A percentile compares a stretch with the other conserved stretches of the same genome.
These are phyloP conservation scores for Malthinus flaveolus DNA, from an alignment of 2,888 invertebrate genomes.

Conservation along the genomic window DNA sequence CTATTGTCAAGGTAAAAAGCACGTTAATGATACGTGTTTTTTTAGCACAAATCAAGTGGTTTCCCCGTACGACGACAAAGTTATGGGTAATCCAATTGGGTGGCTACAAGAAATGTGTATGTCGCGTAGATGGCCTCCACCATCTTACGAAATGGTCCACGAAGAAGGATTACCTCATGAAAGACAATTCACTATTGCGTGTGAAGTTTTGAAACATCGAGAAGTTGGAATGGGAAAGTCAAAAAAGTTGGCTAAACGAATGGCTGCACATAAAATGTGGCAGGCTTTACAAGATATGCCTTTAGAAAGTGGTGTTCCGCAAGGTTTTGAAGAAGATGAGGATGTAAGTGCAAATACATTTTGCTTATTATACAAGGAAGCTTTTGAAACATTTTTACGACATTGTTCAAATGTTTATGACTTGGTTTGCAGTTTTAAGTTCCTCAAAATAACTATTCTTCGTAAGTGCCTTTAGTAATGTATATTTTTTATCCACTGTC, in stretches of 20 bases:
- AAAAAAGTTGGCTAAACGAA: constrained; percentile 95
- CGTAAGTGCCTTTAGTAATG: too few species aligned
- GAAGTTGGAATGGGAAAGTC: constrained; percentile 91
- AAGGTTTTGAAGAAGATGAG: constrained; percentile 69
- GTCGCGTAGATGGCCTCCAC: constrained; percentile 94
- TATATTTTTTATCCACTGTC: too few species aligned
- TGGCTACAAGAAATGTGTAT: constrained; percentile 95
- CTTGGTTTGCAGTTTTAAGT: too few species aligned
- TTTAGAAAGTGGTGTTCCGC: constrained; percentile 64
- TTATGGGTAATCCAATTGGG: constrained; percentile 92
- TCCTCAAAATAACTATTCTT: too few species aligned
- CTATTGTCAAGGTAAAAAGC: not conserved
- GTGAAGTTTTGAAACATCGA: constrained; percentile 81
- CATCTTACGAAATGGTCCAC: constrained; percentile 86
- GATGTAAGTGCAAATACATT: constrained; percentile 58
- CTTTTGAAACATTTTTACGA: too few species aligned
- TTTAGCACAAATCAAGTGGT: constrained; percentile 56
- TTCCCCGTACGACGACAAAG: constrained; percentile 74
- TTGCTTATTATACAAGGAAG: not conserved
- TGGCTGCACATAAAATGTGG: constrained; percentile 95
- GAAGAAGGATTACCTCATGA: constrained; percentile 93
- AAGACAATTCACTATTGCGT: constrained; percentile 90
- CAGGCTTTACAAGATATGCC: constrained; percentile 79
- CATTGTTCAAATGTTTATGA: too few species aligned
- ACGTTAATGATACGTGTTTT: constrained; percentile 16